These are phyloP conservation scores for Octonoba sinensis DNA, from an alignment of 2,888 invertebrate genomes.

Conservation along the genomic window DNA sequence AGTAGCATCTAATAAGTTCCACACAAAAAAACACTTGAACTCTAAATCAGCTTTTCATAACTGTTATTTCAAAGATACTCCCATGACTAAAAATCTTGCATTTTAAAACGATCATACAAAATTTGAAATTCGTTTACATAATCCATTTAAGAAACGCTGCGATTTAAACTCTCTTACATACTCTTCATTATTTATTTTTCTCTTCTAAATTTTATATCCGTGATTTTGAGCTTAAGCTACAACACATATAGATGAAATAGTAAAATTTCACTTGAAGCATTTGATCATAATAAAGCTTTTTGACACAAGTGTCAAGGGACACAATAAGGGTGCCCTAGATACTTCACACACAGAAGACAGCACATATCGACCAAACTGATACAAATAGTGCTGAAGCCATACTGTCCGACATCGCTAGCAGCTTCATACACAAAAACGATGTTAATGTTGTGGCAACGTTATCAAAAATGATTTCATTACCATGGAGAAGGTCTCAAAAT, in stretches of 20 bases:
- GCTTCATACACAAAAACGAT: conserved; percentile 31
- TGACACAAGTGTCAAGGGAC: too few relatives aligned
- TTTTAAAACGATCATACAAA: too few relatives aligned
- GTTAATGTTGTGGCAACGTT: conserved; percentile 31
- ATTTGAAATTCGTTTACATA: conserved; percentile 6
- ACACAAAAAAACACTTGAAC: background rate
- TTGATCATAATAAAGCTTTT: too few relatives aligned
- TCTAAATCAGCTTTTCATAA: conserved; percentile 3
- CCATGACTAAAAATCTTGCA: too few relatives aligned
- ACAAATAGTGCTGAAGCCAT: conserved; percentile 42
- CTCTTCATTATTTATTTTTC: background rate
- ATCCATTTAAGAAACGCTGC: background rate
- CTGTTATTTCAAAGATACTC: background rate
- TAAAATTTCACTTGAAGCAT: too few relatives aligned
- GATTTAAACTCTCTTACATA: conserved; percentile 1
- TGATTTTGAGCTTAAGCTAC: too few relatives aligned
- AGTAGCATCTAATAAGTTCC: conserved; percentile 35
- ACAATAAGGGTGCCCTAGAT: background rate
- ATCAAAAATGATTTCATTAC: background rate
- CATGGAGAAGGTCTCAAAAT: too few relatives aligned
- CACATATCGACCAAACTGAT: conserved; percentile 3
- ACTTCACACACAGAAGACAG: background rate
- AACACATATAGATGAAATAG: too few relatives aligned
- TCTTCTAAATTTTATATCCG: background rate
- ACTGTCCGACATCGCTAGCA: conserved; percentile 44